Percentiles rank a stretch among this genome's conserved stretches.
phyloP scores from a whole-genome alignment of 2,888 invertebrate genomes.

The Digitonthophagus gazella region DNA sequence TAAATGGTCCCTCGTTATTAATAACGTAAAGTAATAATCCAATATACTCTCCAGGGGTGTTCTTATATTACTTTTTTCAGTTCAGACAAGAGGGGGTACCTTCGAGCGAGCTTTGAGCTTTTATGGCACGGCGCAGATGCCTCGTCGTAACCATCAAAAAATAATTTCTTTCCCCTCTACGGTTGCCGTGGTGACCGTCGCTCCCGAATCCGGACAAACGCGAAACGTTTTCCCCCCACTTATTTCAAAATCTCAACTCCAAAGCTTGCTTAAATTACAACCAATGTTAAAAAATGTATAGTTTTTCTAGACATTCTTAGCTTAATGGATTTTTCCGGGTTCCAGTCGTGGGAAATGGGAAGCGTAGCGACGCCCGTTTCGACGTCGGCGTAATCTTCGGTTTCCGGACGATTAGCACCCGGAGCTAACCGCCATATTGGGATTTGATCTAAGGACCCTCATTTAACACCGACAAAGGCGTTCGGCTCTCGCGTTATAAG shows the following conservation, averaged over 20 bases:
- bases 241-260: background rate
- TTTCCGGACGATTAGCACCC: slow-evolving; percentile 52
- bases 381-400: slow-evolving; percentile 47
- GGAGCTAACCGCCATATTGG: slow-evolving; percentile 53
- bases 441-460: slow-evolving; percentile 54
- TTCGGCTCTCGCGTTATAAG: slow-evolving; percentile 49
- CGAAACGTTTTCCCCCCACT: background rate
- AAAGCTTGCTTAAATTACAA: background rate
- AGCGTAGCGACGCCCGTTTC: background rate
- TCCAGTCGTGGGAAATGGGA: background rate
- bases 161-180: background rate
- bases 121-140: background rate
- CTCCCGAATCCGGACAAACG: background rate
- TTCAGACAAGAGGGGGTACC: background rate
- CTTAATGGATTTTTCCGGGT: background rate
- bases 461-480: slow-evolving; percentile 52
- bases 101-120: background rate
- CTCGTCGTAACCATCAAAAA: background rate
- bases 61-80: background rate
- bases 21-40: background rate
- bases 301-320: background rate
- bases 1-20: background rate
- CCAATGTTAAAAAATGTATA: background rate
- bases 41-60: background rate
- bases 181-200: background rate